Conservation (phyloP, 2,113 vertebrate genomes). For the Andinoacara biseriatus region DNA sequence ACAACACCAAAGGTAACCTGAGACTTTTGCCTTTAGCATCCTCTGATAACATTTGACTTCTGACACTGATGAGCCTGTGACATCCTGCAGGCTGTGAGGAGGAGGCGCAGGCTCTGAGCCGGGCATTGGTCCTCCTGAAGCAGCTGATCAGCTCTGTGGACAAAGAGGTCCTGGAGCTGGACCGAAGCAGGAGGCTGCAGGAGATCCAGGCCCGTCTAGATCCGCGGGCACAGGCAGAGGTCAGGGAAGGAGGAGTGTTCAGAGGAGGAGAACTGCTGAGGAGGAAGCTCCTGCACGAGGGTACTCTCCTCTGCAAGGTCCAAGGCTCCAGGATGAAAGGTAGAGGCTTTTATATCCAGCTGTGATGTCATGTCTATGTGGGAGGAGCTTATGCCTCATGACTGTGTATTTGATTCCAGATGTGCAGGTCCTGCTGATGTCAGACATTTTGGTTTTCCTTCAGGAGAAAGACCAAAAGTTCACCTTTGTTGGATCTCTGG, state of each 20-base stretch:
- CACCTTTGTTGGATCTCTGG: slow-evolving; percentile 86
- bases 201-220: slow-evolving; percentile 89
- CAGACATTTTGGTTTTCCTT: slow-evolving; percentile 91
- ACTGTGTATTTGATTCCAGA: slow-evolving; percentile 76
- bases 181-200: slow-evolving; percentile 86
- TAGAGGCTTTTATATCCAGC: slow-evolving; percentile 15
- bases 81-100: slow-evolving; percentile 81
- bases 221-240: slow-evolving; percentile 79
- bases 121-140: slow-evolving; percentile 83
- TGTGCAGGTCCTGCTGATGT: slow-evolving; percentile 91
- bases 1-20: slow-evolving; percentile 88
- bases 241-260: slow-evolving; percentile 83
- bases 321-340: slow-evolving; percentile 89
- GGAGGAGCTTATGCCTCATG: not conserved
- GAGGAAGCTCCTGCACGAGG: slow-evolving; percentile 88
- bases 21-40: not conserved
- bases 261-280: slow-evolving; percentile 87
- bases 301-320: slow-evolving; percentile 88
- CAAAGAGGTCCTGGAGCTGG: slow-evolving; percentile 87
- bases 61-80: not conserved
- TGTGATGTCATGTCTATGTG: not conserved
- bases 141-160: slow-evolving; percentile 87
- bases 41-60: not conserved
- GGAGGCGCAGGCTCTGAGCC: slow-evolving; percentile 78
- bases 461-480: slow-evolving; percentile 97